Conservation (phyloP, 2,113 vertebrate genomes). For the Prionailurus viverrinus region DNA sequence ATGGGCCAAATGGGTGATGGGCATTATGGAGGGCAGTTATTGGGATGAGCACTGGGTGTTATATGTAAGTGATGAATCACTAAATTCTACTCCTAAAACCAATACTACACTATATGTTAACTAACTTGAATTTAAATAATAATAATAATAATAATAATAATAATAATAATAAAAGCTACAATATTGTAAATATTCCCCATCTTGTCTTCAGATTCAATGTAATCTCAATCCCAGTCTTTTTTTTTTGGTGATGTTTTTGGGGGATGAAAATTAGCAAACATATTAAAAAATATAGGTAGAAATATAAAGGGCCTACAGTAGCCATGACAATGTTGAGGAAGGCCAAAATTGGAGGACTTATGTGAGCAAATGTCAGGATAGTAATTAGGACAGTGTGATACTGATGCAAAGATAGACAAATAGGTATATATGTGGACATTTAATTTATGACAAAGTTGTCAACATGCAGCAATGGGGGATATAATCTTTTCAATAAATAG, state of each 20-base stretch:
- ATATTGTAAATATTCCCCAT: not conserved
- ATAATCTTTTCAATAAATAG: not conserved
- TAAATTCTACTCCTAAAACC: too few relatives aligned
- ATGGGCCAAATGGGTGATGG: too few relatives aligned
- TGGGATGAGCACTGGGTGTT: too few relatives aligned
- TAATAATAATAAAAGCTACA: not conserved
- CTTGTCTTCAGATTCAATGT: not conserved
- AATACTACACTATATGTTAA: too few relatives aligned
- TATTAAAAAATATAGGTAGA: not conserved
- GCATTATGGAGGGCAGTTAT: too few relatives aligned
- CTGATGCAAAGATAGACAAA: not conserved
- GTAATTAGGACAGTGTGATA: not conserved
- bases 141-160: too few relatives aligned
- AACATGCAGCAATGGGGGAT: not conserved
- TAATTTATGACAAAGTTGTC: not conserved
- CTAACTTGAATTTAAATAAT: too few relatives aligned
- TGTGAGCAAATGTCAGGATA: not conserved
- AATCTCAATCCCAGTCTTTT: not conserved
- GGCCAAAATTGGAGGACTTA: not conserved
- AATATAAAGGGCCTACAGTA: not conserved
- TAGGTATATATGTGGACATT: not conserved
- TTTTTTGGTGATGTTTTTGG: not conserved
- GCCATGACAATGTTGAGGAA: not conserved
- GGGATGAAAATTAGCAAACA: not conserved
- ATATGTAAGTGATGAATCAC: too few relatives aligned